These are phyloP conservation scores for Pollenia angustigena DNA, from an alignment of 2,888 invertebrate species.

Conservation along the genomic window DNA sequence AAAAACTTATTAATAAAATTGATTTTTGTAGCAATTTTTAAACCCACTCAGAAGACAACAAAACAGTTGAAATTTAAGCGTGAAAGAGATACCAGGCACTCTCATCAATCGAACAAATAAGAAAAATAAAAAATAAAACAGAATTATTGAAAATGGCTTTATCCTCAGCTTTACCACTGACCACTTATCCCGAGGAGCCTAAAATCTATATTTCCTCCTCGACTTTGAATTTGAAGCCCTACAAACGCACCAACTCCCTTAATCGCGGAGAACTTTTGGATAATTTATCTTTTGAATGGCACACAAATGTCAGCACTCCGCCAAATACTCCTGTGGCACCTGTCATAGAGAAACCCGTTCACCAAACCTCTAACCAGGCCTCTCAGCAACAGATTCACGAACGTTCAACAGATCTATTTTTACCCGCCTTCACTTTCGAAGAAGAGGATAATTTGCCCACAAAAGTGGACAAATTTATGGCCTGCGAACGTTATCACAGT, in stretches of 20 bases:
- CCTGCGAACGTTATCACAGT: constrained; percentile 79
- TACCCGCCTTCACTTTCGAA: constrained; percentile 62
- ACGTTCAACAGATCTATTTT: constrained; percentile 55
- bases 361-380: constrained; percentile 26
- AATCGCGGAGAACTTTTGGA: constrained; percentile 33
- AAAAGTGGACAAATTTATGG: constrained; percentile 78
- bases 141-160: constrained; percentile 62
- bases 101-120: constrained; percentile 24
- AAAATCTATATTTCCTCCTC: constrained; percentile 69
- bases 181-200: constrained; percentile 64
- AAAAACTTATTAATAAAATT: constrained; percentile 56
- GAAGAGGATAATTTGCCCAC: constrained; percentile 75
- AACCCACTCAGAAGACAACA: constrained; percentile 47
- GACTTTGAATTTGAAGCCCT: constrained; percentile 70
- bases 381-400: constrained; percentile 24
- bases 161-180: constrained; percentile 57
- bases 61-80: constrained; percentile 74
- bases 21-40: constrained; percentile 63
- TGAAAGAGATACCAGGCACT: constrained; percentile 60
- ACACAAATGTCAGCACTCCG: constrained; percentile 73
- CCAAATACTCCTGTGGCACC: constrained; percentile 68
- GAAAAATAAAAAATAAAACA: constrained; percentile 32
- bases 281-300: constrained; percentile 70
- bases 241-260: constrained; percentile 8
- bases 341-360: constrained; percentile 20